Evolutionary conservation across 2,797 vertebrate genomes (phyloP).

Genomic region (Karalla daura): DNA sequence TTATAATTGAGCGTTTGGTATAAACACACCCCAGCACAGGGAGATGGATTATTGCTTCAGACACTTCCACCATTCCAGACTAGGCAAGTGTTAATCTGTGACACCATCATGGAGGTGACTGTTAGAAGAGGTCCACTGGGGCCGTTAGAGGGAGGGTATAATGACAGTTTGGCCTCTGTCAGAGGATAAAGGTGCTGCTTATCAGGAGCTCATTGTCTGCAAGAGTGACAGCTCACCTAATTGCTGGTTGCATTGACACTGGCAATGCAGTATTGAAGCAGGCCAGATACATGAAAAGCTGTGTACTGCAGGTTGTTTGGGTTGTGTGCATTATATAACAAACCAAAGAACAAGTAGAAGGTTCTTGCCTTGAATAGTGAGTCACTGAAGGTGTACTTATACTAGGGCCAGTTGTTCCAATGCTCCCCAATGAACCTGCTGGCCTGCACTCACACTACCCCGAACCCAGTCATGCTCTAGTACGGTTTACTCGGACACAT

Average conservation of each 20-base stretch:
- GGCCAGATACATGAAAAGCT: neutral
- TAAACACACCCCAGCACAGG: conserved; percentile 77
- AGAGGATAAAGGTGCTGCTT: conserved; percentile 33
- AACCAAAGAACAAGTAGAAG: no score
- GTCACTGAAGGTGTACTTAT: no score
- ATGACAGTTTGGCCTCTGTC: conserved; percentile 31
- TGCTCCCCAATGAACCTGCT: no score
- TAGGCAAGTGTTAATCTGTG: conserved; percentile 83
- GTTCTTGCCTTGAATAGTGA: no score
- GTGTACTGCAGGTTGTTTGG: neutral
- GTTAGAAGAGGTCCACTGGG: conserved; percentile 31
- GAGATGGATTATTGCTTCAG: conserved; percentile 73
- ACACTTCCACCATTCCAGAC: conserved; percentile 71
- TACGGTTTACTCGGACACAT: no score
- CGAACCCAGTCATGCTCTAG: no score
- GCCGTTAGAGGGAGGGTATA: conserved; percentile 27
- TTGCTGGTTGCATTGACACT: conserved; percentile 7
- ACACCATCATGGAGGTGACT: conserved; percentile 55
- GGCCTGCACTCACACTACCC: no score
- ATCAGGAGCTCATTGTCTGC: conserved; percentile 31
- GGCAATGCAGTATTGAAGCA: neutral
- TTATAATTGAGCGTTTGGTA: conserved; percentile 79
- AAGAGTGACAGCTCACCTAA: conserved; percentile 16
- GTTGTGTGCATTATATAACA: neutral
- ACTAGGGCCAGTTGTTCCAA: no score